A percentile compares a stretch with the other conserved stretches of the same genome.
Evolutionary conservation across 2,888 invertebrate genomes (phyloP).

Genomic region (Notocelia uddmanniana): DNA sequence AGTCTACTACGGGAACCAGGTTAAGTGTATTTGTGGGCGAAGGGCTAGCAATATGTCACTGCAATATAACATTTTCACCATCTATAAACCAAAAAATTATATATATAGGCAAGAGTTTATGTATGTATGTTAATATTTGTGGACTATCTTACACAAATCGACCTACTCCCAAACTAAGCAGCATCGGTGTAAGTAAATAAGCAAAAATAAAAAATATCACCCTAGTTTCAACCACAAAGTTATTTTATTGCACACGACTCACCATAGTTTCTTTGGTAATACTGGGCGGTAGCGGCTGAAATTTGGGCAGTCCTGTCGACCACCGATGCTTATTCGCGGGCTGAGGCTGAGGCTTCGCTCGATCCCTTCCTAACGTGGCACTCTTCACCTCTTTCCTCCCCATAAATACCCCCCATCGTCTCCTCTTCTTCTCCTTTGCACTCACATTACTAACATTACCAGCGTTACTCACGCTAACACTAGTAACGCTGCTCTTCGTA

Average conservation of each 20-base stretch:
- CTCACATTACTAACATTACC: conserved; percentile 57
- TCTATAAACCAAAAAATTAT: too few species aligned
- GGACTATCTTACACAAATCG: too few species aligned
- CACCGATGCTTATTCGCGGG: conserved; percentile 87
- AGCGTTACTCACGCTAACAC: conserved; percentile 47
- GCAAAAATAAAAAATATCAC: too few species aligned
- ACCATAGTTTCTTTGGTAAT: conserved; percentile 94
- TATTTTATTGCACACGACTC: conserved; percentile 55
- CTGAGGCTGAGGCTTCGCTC: conserved; percentile 79
- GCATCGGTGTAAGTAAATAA: too few species aligned
- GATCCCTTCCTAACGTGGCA: conserved; percentile 89
- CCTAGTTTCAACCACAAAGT: too few species aligned
- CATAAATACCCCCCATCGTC: conserved; percentile 90
- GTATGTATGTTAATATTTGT: too few species aligned
- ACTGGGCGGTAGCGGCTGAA: conserved; percentile 90
- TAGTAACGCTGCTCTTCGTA: conserved; percentile 56
- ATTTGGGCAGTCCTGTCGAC: conserved; percentile 90
- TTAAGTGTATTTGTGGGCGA: too few species aligned
- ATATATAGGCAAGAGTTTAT: too few species aligned
- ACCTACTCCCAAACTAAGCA: too few species aligned
- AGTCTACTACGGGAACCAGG: too few species aligned
- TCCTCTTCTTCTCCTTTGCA: conserved; percentile 87
- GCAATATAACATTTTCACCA: too few species aligned
- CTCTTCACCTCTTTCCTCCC: conserved; percentile 88
- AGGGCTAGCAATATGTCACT: too few species aligned